A percentile compares a stretch with the other conserved stretches of the same genome.
Conservation (phyloP, 2,797 vertebrate species). For the Synanceia verrucosa region DNA sequence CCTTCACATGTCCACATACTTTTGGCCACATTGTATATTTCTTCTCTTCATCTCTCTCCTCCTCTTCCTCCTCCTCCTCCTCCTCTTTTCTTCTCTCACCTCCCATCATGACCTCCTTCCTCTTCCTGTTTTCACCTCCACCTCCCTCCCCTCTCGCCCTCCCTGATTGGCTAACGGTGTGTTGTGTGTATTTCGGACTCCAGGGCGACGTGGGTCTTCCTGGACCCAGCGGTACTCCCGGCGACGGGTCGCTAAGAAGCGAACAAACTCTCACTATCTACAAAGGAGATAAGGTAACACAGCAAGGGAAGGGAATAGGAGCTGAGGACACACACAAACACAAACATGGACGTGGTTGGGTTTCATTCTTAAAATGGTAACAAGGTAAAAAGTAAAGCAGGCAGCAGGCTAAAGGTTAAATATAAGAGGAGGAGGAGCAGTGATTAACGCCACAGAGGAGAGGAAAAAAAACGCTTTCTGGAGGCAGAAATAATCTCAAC, state of each 20-base stretch:
- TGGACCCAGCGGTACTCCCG: slow-evolving; percentile 80
- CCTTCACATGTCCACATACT: not conserved
- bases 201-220: slow-evolving; percentile 84
- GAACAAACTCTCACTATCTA: slow-evolving; percentile 81
- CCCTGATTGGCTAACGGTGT: slow-evolving; percentile 69
- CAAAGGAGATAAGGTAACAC: slow-evolving; percentile 87
- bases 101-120: not conserved
- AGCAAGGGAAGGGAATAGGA: slow-evolving; percentile 46
- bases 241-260: slow-evolving; percentile 67
- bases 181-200: slow-evolving; percentile 76
- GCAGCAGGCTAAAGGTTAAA: slow-evolving; percentile 26
- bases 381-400: not conserved
- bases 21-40: not conserved
- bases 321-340: slow-evolving; percentile 27
- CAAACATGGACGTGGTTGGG: slow-evolving; percentile 34
- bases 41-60: not conserved
- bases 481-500: not conserved
- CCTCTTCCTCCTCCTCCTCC: not conserved
- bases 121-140: slow-evolving; percentile 1
- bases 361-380: not conserved
- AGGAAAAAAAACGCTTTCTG: too few relatives aligned
- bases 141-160: not conserved
- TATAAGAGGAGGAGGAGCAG: slow-evolving; percentile 61
- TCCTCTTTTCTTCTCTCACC: not conserved
- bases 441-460: slow-evolving; percentile 42